Evolutionary conservation across 1,140 invertebrate genomes (phyloP).

Genomic region (Penaeus vannamei): DNA sequence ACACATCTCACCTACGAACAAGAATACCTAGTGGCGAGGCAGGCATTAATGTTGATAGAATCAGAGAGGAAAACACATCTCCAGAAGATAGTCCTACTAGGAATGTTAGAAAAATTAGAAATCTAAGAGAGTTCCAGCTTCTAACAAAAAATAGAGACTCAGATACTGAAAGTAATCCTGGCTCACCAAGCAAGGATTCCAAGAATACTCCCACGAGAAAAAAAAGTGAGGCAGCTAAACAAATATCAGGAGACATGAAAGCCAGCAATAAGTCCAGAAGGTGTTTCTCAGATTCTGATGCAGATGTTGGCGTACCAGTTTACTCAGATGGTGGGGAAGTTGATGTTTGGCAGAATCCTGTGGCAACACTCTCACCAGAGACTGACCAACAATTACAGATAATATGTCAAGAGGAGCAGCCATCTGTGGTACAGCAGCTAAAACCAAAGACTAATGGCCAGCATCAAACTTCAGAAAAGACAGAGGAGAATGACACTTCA

Average conservation of each 20-base stretch:
- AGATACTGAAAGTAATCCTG: conserved; percentile 53
- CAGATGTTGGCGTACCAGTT: conserved; percentile 58
- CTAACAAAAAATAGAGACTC: conserved; percentile 60
- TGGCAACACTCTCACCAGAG: conserved; percentile 56
- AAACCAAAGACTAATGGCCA: conserved; percentile 44
- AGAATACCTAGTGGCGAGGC: conserved; percentile 56
- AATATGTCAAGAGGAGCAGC: conserved; percentile 57
- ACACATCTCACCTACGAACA: conserved; percentile 44
- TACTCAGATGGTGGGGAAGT: conserved; percentile 60
- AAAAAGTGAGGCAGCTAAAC: conserved; percentile 39
- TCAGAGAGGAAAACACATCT: conserved; percentile 53
- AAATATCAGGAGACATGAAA: background rate
- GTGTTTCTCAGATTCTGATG: conserved; percentile 66
- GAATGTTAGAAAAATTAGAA: conserved; percentile 68
- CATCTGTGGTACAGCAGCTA: conserved; percentile 37
- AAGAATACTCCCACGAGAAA: conserved; percentile 36
- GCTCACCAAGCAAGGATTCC: conserved; percentile 43
- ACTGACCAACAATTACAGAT: conserved; percentile 53
- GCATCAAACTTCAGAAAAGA: conserved; percentile 30
- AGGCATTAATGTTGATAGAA: conserved; percentile 46
- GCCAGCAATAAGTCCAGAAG: conserved; percentile 41
- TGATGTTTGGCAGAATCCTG: conserved; percentile 67
- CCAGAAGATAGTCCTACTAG: conserved; percentile 62
- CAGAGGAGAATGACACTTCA: conserved; percentile 28
- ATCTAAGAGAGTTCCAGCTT: conserved; percentile 70